A percentile compares a stretch with the other conserved stretches of the same genome.
Evolutionary conservation across 2,113 vertebrate genomes (phyloP).

Genomic region (Atlantisia rogersi): DNA sequence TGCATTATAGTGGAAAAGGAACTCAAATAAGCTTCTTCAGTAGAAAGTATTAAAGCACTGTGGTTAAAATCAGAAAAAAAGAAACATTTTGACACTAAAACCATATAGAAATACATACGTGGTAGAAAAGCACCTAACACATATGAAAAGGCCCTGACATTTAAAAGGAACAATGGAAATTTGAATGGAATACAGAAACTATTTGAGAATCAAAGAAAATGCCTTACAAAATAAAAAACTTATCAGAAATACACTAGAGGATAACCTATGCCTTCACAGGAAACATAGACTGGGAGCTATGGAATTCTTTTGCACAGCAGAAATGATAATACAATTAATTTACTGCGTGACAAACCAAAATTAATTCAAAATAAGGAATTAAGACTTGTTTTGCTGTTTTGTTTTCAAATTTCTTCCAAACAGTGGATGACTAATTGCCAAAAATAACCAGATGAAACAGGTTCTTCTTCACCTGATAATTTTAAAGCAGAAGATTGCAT

Average conservation of each 20-base stretch:
- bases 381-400: neutral
- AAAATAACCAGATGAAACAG: neutral
- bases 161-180: neutral
- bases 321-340: neutral
- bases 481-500: neutral
- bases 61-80: neutral
- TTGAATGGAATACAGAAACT: neutral
- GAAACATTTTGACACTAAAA: neutral
- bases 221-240: neutral
- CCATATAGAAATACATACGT: neutral
- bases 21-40: neutral
- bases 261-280: neutral
- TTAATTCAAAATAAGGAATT: neutral
- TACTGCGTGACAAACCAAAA: neutral
- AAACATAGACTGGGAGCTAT: neutral
- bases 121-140: neutral
- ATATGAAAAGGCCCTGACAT: neutral
- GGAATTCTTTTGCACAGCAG: neutral
- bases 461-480: neutral
- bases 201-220: neutral
- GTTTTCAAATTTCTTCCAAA: neutral
- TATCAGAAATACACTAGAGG: neutral
- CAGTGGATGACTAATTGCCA: neutral
- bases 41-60: neutral
- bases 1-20: neutral